phyloP scores from a whole-genome alignment of 2,888 invertebrate species.

The Sepiola atlantica region DNA sequence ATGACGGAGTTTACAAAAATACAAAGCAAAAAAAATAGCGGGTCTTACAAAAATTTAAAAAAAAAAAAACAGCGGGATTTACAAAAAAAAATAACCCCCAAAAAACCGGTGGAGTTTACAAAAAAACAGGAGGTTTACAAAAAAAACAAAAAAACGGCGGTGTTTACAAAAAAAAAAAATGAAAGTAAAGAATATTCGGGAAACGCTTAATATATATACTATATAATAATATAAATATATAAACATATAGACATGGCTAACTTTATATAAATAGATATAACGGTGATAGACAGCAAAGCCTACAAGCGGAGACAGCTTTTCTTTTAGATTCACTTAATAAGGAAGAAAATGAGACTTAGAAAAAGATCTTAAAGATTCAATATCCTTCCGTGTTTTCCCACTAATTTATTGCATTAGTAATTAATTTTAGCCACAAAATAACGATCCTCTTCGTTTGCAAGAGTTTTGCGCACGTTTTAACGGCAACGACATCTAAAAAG shows the following conservation, averaged over 20 bases:
- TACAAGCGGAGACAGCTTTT: not conserved
- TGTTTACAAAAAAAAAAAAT: no score
- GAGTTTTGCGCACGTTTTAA: not conserved
- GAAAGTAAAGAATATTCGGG: no score
- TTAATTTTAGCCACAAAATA: not conserved
- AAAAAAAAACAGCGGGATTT: no score
- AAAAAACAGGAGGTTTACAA: no score
- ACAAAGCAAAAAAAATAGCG: no score
- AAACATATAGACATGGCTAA: not conserved
- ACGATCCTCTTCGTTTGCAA: not conserved
- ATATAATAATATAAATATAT: no score
- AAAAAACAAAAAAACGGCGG: no score
- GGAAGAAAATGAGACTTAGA: not conserved
- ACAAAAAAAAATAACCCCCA: no score
- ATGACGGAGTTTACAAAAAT: no score
- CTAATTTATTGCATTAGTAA: not conserved
- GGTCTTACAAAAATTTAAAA: no score
- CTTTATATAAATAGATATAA: not conserved
- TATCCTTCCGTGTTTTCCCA: not conserved
- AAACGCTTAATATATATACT: no score
- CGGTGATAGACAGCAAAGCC: not conserved
- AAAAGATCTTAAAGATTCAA: not conserved
- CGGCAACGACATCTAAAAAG: not conserved
- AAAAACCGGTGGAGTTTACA: no score
- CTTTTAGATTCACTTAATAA: not conserved